Evolutionary conservation across 2,797 vertebrate genomes (phyloP).

Genomic region (Enteromius unitaeniatus): DNA sequence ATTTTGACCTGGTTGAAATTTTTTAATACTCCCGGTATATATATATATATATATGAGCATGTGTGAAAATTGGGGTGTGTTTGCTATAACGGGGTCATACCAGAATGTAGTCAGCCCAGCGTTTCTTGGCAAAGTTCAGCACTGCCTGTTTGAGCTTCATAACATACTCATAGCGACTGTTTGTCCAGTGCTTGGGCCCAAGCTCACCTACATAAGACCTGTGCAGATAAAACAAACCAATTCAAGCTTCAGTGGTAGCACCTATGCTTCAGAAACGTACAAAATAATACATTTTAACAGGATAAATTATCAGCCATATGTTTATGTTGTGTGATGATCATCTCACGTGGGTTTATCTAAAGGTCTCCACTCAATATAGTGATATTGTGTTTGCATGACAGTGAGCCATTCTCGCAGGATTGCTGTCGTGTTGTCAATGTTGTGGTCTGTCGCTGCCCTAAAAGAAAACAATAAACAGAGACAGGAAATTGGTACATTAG

Average conservation of each 20-base stretch:
- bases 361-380: constrained; percentile 86
- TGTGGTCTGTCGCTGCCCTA: constrained; percentile 96
- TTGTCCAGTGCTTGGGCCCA: constrained; percentile 94
- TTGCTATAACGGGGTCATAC: constrained; percentile 70
- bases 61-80: neutral
- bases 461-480: neutral
- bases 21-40: neutral
- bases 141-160: constrained; percentile 96
- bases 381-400: constrained; percentile 83
- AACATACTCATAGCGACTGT: constrained; percentile 88
- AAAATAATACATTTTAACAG: neutral
- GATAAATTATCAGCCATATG: neutral
- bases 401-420: constrained; percentile 91
- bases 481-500: neutral
- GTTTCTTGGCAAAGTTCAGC: constrained; percentile 85
- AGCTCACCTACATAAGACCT: constrained; percentile 89
- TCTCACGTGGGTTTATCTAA: constrained; percentile 87
- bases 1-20: neutral
- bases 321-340: neutral
- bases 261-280: neutral
- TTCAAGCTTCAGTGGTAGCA: neutral
- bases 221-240: neutral
- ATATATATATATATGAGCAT: neutral
- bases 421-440: constrained; percentile 87
- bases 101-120: constrained; percentile 91